Percentiles rank a stretch among this genome's conserved stretches.
phyloP scores from a whole-genome alignment of 2,113 vertebrate genomes.

The Rhadina sibilatrix region DNA sequence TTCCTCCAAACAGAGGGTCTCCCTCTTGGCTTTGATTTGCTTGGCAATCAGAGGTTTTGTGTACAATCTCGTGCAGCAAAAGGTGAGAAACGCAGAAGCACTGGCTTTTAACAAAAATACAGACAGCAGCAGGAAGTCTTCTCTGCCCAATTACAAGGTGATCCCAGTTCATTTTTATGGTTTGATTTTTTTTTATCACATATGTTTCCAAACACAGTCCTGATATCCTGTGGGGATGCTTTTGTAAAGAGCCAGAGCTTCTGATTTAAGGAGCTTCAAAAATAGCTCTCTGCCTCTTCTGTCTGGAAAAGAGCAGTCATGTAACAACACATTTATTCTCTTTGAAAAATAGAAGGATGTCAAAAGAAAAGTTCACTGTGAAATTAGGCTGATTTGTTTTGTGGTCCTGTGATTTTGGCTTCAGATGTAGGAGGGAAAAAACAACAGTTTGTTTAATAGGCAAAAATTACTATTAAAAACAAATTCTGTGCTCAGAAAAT shows the following conservation, averaged over 20 bases:
- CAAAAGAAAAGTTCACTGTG: conserved; percentile 74
- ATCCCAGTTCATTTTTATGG: conserved; percentile 78
- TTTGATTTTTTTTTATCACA: conserved; percentile 80
- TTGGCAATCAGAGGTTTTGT: conserved; percentile 75
- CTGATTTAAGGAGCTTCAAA: conserved; percentile 82
- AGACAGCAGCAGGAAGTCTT: conserved; percentile 73
- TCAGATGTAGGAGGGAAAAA: conserved; percentile 34
- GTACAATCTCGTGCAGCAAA: conserved; percentile 66
- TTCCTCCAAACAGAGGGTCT: conserved; percentile 72
- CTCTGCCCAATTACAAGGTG: conserved; percentile 82
- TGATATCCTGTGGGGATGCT: conserved; percentile 80
- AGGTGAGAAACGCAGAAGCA: conserved; percentile 74
- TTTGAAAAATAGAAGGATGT: conserved; percentile 79
- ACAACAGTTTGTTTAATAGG: conserved; percentile 68
- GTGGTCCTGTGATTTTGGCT: conserved; percentile 63
- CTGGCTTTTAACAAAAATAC: conserved; percentile 70
- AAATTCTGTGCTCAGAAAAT: conserved; percentile 60
- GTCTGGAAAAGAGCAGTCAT: conserved; percentile 72
- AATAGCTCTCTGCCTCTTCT: conserved; percentile 76
- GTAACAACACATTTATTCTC: conserved; percentile 75
- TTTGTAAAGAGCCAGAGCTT: conserved; percentile 80
- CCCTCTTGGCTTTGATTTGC: conserved; percentile 72
- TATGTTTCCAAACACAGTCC: conserved; percentile 79
- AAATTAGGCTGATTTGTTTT: conserved; percentile 79
- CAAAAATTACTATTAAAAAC: conserved; percentile 69